Evolutionary conservation across 2,113 vertebrate genomes (phyloP).

Genomic region (Melospiza melodia): DNA sequence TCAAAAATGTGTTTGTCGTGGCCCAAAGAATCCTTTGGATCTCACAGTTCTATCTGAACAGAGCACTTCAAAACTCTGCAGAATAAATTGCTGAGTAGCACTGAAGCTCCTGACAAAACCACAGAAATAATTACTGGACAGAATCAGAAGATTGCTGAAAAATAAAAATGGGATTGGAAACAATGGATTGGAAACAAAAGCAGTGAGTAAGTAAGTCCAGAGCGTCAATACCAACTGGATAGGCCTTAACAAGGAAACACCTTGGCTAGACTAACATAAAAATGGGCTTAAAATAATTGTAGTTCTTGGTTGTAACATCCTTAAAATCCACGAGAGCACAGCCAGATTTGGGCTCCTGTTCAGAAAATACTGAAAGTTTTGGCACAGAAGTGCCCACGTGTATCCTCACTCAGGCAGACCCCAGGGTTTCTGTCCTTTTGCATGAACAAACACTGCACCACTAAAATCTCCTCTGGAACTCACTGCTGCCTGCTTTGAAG

Average conservation of each 20-base stretch:
- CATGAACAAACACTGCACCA: background rate
- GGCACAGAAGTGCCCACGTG: accelerated
- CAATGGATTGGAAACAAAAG: background rate
- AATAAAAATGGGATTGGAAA: background rate
- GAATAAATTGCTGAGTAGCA: background rate
- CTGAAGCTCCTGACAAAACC: background rate
- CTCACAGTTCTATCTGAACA: background rate
- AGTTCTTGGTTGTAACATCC: background rate
- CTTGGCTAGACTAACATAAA: background rate
- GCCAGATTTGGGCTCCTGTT: background rate
- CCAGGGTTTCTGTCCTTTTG: background rate
- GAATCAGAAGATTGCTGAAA: background rate
- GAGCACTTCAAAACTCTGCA: background rate
- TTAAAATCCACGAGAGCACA: background rate
- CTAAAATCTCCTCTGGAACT: background rate
- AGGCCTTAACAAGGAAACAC: background rate
- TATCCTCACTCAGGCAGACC: background rate
- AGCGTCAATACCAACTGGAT: background rate
- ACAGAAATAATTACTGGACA: background rate
- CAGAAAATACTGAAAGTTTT: background rate
- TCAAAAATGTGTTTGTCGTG: background rate
- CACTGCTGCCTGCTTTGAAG: background rate
- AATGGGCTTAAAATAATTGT: background rate
- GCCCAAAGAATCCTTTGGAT: background rate
- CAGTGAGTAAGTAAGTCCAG: background rate